Conservation (phyloP, 2,888 invertebrate species). For the Rhimphoctona megacephalus region DNA sequence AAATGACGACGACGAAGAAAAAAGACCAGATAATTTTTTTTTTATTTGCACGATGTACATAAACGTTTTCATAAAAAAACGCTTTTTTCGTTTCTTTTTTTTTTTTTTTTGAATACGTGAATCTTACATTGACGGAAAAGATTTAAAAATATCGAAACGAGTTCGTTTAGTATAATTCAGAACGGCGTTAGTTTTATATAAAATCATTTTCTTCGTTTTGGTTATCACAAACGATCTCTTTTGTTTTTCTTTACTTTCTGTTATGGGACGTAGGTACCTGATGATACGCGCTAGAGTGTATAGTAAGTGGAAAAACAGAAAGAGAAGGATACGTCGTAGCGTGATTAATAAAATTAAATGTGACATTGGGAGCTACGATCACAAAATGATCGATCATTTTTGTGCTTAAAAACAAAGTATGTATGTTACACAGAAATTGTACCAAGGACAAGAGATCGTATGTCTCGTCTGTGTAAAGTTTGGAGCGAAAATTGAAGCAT, state of each 20-base stretch:
- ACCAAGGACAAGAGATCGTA: conserved; percentile 19
- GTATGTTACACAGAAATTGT: neutral
- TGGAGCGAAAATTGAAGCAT: conserved; percentile 34
- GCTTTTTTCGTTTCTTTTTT: conserved; percentile 12
- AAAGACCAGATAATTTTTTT: neutral
- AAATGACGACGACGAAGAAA: conserved; percentile 24
- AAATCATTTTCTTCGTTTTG: conserved; percentile 13
- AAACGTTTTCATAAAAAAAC: conserved; percentile 38
- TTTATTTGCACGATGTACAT: conserved; percentile 53
- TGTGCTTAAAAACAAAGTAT: conserved; percentile 36
- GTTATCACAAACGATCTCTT: conserved; percentile 8
- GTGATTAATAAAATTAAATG: conserved; percentile 29
- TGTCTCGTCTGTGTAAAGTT: conserved; percentile 35
- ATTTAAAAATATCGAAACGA: neutral
- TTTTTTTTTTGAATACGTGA: conserved; percentile 20
- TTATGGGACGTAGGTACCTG: conserved; percentile 68
- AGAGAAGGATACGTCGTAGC: conserved; percentile 18
- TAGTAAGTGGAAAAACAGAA: conserved; percentile 47
- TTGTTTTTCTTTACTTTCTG: conserved; percentile 32
- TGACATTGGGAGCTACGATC: conserved; percentile 24
- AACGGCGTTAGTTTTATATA: conserved; percentile 3
- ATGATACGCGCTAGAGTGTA: conserved; percentile 54
- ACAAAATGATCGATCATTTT: conserved; percentile 27
- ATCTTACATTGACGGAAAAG: conserved; percentile 18
- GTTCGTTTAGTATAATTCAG: neutral